phyloP scores from a whole-genome alignment of 23 tunicate species.

The Styela clava region DNA sequence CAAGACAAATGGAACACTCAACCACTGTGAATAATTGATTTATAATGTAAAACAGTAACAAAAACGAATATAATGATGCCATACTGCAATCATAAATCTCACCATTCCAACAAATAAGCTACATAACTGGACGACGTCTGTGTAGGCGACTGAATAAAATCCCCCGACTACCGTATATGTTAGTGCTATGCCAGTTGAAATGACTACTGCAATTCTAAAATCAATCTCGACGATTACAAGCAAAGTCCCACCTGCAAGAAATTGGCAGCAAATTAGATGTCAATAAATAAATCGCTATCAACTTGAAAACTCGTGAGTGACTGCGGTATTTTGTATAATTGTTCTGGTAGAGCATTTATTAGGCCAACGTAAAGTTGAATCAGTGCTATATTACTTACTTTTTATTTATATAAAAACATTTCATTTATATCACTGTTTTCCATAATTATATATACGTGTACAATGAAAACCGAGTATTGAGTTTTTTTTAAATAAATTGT shows the following conservation, averaged over 20 bases:
- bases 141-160: constrained; percentile 11
- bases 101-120: not conserved
- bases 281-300: not conserved
- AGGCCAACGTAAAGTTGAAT: too few relatives aligned
- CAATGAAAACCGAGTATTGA: too few relatives aligned
- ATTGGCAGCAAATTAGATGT: not conserved
- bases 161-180: constrained; percentile 5
- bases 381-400: too few relatives aligned
- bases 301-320: not conserved
- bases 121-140: constrained; percentile 8
- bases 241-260: constrained; percentile 1
- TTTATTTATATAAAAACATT: too few relatives aligned
- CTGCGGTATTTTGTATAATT: too few relatives aligned
- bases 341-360: too few relatives aligned
- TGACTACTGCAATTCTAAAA: not conserved
- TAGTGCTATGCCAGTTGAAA: not conserved
- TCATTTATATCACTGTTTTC: too few relatives aligned
- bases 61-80: too few relatives aligned
- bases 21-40: not conserved
- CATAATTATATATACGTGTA: too few relatives aligned
- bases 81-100: too few relatives aligned
- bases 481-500: too few relatives aligned
- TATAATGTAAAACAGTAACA: not conserved
- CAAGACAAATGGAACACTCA: not conserved
- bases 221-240: not conserved